Percentiles rank a stretch among this genome's conserved stretches.
Evolutionary conservation across 2,888 invertebrate genomes (phyloP).

Genomic region (Peribatodes rhomboidaria): DNA sequence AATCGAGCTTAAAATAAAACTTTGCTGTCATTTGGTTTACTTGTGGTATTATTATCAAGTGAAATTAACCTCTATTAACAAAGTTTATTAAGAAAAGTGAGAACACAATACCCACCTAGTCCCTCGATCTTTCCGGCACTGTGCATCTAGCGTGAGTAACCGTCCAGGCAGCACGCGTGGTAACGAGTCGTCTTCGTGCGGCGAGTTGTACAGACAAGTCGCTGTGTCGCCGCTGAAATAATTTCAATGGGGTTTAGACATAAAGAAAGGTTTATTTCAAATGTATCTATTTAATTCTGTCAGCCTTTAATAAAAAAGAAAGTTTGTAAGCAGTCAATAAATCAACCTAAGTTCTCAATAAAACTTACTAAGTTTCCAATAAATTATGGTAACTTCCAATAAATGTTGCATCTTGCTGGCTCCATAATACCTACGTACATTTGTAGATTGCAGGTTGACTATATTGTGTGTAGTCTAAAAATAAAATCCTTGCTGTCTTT

Average conservation of each 20-base stretch:
- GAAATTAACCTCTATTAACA: not conserved
- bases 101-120: slow-evolving; percentile 86
- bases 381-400: not conserved
- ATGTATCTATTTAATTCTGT: too few relatives aligned
- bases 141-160: slow-evolving; percentile 95
- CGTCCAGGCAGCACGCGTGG: slow-evolving; percentile 96
- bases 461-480: too few relatives aligned
- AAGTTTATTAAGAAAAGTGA: not conserved
- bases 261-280: not conserved
- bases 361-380: not conserved
- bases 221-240: slow-evolving; percentile 95
- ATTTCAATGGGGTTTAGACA: slow-evolving; percentile 1
- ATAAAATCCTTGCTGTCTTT: too few relatives aligned
- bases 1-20: too few relatives aligned
- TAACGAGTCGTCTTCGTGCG: slow-evolving; percentile 96
- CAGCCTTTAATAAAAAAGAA: too few relatives aligned
- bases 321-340: not conserved
- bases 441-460: too few relatives aligned
- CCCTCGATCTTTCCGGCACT: slow-evolving; percentile 96
- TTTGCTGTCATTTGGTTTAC: too few relatives aligned
- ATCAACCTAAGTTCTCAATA: not conserved
- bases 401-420: too few relatives aligned
- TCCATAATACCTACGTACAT: too few relatives aligned
- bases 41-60: too few relatives aligned
- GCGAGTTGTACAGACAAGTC: slow-evolving; percentile 96